These are phyloP conservation scores for Aleiodes sp. DNA, from an alignment of 1,140 invertebrate species.

Conservation along the genomic window DNA sequence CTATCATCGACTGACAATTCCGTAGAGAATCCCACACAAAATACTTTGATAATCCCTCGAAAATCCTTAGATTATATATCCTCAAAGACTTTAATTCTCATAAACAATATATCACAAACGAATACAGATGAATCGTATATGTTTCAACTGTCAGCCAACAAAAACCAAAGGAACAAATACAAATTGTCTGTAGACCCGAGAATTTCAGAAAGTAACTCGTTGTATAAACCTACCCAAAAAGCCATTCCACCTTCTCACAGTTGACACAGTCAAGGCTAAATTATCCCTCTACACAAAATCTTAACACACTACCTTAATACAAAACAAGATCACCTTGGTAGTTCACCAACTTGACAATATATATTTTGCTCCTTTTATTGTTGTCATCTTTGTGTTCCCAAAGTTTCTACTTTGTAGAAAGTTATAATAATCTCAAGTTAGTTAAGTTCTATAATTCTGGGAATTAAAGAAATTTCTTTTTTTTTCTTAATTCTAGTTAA, in stretches of 20 bases:
- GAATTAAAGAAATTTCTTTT: no score
- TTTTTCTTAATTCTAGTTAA: no score
- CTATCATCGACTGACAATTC: no score
- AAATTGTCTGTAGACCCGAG: neutral
- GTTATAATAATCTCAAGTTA: no score
- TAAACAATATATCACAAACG: no score
- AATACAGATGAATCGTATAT: neutral
- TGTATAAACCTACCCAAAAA: neutral
- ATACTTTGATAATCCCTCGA: no score
- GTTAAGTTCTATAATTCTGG: no score
- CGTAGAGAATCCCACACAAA: no score
- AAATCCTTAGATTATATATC: no score
- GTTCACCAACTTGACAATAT: constrained; percentile 2
- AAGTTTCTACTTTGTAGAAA: neutral
- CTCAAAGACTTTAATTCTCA: no score
- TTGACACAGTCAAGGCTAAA: constrained; percentile 32
- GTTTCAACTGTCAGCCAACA: neutral
- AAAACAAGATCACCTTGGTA: constrained; percentile 19
- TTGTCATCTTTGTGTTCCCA: neutral
- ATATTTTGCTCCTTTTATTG: neutral
- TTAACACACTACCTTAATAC: no score
- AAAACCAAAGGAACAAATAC: neutral
- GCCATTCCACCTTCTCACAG: neutral
- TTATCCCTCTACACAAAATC: neutral
- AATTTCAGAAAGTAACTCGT: constrained; percentile 6